Evolutionary conservation across 1,140 invertebrate species (phyloP).

Genomic region (Kradibia gibbosae): DNA sequence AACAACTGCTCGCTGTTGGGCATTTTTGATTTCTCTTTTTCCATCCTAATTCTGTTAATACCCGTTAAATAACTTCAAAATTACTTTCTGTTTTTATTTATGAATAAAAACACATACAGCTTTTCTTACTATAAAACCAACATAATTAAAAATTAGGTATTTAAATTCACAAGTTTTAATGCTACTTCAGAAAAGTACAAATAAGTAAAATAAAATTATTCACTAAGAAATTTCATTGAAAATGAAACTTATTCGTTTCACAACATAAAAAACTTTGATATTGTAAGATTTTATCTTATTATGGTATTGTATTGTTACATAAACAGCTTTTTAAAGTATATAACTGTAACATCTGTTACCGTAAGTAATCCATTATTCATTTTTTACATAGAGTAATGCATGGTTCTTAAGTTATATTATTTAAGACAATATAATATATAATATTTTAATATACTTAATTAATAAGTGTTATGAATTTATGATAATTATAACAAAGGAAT

Average conservation of each 20-base stretch:
- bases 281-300: neutral
- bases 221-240: slow-evolving; percentile 2
- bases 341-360: no score
- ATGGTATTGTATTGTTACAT: neutral
- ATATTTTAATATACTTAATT: no score
- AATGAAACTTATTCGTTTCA: slow-evolving; percentile 3
- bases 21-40: neutral
- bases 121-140: neutral
- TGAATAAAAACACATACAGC: neutral
- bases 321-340: neutral
- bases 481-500: no score
- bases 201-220: neutral
- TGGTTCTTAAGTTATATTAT: no score
- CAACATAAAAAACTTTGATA: neutral
- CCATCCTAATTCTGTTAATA: neutral
- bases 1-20: neutral
- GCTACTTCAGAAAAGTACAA: neutral
- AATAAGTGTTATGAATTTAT: no score
- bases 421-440: no score
- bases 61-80: neutral
- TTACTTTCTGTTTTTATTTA: neutral
- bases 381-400: no score
- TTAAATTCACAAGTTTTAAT: slow-evolving; percentile 16
- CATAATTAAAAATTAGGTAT: slow-evolving; percentile 7
- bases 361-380: no score